Percentiles rank a stretch among this genome's conserved stretches.
Evolutionary conservation across 2,113 vertebrate species (phyloP).

Genomic region (Kryptolebias marmoratus): DNA sequence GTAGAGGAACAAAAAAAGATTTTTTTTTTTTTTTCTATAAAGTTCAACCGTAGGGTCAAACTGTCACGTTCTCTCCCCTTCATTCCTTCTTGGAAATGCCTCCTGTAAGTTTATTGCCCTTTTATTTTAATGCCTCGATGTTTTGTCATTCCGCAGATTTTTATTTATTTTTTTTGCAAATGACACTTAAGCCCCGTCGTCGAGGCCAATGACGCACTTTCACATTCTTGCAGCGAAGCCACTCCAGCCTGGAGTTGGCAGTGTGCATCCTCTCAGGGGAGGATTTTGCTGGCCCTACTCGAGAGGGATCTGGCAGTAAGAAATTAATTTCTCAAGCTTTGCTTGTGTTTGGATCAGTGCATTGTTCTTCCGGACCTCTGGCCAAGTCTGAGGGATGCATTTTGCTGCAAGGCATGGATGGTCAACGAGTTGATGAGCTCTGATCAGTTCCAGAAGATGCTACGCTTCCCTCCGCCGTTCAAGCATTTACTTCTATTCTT

Average conservation of each 20-base stretch:
- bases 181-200: conserved; percentile 40
- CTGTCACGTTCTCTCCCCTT: conserved; percentile 11
- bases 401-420: conserved; percentile 24
- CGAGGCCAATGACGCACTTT: conserved; percentile 45
- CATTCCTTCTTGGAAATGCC: conserved; percentile 4
- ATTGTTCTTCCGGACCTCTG: conserved; percentile 48
- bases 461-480: neutral
- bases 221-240: conserved; percentile 53
- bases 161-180: neutral
- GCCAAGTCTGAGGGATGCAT: conserved; percentile 35
- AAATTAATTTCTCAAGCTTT: conserved; percentile 43
- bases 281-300: conserved; percentile 41
- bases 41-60: neutral
- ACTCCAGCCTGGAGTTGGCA: conserved; percentile 55
- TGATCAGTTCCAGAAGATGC: conserved; percentile 16
- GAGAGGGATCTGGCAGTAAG: conserved; percentile 45
- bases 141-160: conserved; percentile 39
- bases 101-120: conserved; percentile 4
- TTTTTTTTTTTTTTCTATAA: no score
- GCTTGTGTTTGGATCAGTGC: conserved; percentile 40
- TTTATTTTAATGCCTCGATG: conserved; percentile 1
- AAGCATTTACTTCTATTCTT: conserved; percentile 22
- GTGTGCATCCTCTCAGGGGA: conserved; percentile 39
- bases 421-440: conserved; percentile 25
- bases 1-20: no score